These are phyloP conservation scores for Gallinago jamesoni DNA, from an alignment of 2,113 vertebrate genomes.

Conservation along the genomic window DNA sequence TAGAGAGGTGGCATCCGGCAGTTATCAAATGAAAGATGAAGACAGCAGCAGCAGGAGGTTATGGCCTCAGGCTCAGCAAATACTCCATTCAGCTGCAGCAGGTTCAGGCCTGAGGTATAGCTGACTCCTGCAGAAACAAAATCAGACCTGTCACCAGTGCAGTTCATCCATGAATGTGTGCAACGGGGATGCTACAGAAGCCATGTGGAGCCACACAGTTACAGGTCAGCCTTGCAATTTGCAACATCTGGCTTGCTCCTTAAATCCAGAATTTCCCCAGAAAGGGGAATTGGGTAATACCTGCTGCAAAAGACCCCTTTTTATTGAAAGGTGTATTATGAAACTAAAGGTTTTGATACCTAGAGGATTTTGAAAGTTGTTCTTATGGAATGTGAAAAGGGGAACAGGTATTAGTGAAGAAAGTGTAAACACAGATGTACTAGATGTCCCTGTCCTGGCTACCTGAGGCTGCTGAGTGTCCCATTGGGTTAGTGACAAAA, in stretches of 20 bases:
- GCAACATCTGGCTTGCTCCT: background rate
- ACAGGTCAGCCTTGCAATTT: background rate
- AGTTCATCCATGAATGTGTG: background rate
- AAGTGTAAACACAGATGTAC: background rate
- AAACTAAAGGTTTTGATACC: background rate
- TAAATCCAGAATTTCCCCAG: background rate
- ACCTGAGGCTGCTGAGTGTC: background rate
- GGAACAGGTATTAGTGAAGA: background rate
- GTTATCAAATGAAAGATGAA: slow-evolving; percentile 64
- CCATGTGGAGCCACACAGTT: accelerated
- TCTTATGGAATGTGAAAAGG: background rate
- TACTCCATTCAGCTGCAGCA: slow-evolving; percentile 45
- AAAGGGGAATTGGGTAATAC: background rate
- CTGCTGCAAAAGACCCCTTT: background rate
- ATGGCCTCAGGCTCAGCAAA: slow-evolving; percentile 61
- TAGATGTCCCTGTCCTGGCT: background rate
- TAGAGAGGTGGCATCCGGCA: slow-evolving; percentile 51
- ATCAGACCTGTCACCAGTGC: slow-evolving; percentile 17
- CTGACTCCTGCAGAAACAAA: slow-evolving; percentile 51
- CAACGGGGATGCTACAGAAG: accelerated
- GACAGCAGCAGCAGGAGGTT: slow-evolving; percentile 53
- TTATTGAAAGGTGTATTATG: background rate
- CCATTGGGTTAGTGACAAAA: background rate
- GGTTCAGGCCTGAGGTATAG: slow-evolving; percentile 56
- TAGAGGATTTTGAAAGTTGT: background rate